Percentiles rank a stretch among this genome's conserved stretches.
Evolutionary conservation across 2,888 invertebrate species (phyloP).

Genomic region (Monopis laevigella): DNA sequence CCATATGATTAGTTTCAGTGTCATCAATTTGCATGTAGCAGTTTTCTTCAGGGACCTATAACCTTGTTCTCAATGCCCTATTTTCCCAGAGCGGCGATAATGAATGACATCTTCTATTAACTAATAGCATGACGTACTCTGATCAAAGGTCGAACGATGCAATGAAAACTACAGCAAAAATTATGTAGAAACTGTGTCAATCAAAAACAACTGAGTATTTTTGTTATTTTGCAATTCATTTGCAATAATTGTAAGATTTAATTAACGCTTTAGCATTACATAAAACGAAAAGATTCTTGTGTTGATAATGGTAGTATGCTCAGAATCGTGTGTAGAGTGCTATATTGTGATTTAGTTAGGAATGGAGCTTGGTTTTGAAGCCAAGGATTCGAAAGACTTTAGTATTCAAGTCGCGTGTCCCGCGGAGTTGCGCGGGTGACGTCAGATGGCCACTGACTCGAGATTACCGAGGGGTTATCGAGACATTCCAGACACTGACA

Average conservation of each 20-base stretch:
- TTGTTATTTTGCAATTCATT: too few relatives aligned
- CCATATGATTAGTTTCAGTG: not conserved
- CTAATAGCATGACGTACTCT: conserved; percentile 20
- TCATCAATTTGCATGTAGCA: not conserved
- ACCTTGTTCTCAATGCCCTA: conserved; percentile 23
- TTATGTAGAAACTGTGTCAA: too few relatives aligned
- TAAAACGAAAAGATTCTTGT: not conserved
- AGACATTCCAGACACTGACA: conserved; percentile 7
- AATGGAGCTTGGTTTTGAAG: conserved; percentile 67
- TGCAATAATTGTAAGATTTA: too few relatives aligned
- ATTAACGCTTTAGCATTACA: conserved; percentile 1
- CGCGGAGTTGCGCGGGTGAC: conserved; percentile 45
- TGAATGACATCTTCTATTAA: conserved; percentile 22
- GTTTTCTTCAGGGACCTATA: not conserved
- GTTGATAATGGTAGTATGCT: conserved; percentile 1
- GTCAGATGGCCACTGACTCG: conserved; percentile 58
- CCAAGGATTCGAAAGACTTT: conserved; percentile 66
- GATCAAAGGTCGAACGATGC: conserved; percentile 23
- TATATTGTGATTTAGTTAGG: conserved; percentile 35
- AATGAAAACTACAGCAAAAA: too few relatives aligned
- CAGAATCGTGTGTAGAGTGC: conserved; percentile 2
- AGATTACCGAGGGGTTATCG: conserved; percentile 31
- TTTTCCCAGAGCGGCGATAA: conserved; percentile 24
- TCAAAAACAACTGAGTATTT: not conserved
- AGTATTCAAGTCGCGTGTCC: conserved; percentile 57